phyloP scores from a whole-genome alignment of 2,888 invertebrate species.

The Pterostichus niger region DNA sequence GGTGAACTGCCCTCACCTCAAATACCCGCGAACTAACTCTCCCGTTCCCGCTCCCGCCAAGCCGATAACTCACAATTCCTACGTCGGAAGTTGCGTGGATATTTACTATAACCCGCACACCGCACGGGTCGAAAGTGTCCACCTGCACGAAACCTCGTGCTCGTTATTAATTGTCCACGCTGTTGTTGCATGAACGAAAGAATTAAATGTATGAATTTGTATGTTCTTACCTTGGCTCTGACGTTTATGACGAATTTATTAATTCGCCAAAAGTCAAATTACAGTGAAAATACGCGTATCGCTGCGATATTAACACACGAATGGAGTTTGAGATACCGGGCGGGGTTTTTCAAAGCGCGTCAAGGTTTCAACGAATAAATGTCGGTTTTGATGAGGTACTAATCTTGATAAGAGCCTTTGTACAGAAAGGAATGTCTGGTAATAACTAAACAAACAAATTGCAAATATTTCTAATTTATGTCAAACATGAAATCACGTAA shows the following conservation, averaged over 20 bases:
- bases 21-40: too few species aligned
- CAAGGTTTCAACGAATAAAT: constrained; percentile 25
- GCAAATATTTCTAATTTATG: constrained; percentile 19
- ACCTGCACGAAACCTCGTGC: constrained; percentile 13
- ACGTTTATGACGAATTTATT: constrained; percentile 66
- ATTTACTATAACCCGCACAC: constrained; percentile 41
- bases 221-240: constrained; percentile 36
- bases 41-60: too few species aligned
- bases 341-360: background rate
- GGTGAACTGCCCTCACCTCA: too few species aligned
- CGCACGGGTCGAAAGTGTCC: constrained; percentile 15
- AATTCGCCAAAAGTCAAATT: constrained; percentile 63
- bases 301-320: constrained; percentile 40
- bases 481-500: constrained; percentile 40
- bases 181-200: constrained; percentile 47
- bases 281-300: constrained; percentile 31
- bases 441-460: constrained; percentile 27
- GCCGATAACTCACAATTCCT: background rate
- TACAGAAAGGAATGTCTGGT: constrained; percentile 16
- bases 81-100: constrained; percentile 43
- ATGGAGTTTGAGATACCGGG: constrained; percentile 1
- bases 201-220: constrained; percentile 60
- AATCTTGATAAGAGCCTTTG: constrained; percentile 57
- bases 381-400: constrained; percentile 62
- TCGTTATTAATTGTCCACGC: constrained; percentile 35